Evolutionary conservation across 2,797 vertebrate species (phyloP), one percentile per base, ranked within the genome.

Genomic region (Cheirogaleus major): DNA sequence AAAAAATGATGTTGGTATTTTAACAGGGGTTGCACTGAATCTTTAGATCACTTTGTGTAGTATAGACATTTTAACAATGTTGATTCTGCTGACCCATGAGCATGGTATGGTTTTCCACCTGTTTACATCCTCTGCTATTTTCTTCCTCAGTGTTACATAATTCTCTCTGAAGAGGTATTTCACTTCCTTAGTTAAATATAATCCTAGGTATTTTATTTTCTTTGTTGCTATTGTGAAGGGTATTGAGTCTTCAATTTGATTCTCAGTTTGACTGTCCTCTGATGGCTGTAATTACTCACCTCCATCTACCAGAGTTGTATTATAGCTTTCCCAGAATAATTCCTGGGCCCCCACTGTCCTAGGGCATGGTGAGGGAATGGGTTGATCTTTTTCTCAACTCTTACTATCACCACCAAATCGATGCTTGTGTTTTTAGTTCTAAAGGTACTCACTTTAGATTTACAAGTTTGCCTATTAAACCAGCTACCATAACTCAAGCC

Each of bases 281-380:
- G 22, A 59, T 14, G 35, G 17, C 2, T 0, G 0, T 61, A 65
- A 70, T 70, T 41, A 30, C 15, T 89, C 35, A n/a, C 13, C 1
- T 79, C 15, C 14, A 7, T 50, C 13, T 72, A 25, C 70, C 55
- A 45, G n/a, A 87, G 0, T 9, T 50, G 5, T n/a, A 57, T 57
- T 57, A 10, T 10, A 13, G 14, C 41, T 73, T 80, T 93, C 22
- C 48, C 3, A 8, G 3, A 4, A 17, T 1, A 15, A 4, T 41
- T 13, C 3, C 20, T 13, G 20, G 4, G 27, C 1, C n/a, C 10
- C 50, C 2, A 2, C 4, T 61, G 27, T 55, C 7, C 22, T 30
- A 83, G 38, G 17, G 1, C 27, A 86, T 2, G 5, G 7, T 4
- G 63, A 14, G 9, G 12, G 15, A 10, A 76, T 55, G 15, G 13